Evolutionary conservation across 2,113 vertebrate species (phyloP), one percentile per base, ranked within the genome.

Genomic region (Zapus hudsonius): DNA sequence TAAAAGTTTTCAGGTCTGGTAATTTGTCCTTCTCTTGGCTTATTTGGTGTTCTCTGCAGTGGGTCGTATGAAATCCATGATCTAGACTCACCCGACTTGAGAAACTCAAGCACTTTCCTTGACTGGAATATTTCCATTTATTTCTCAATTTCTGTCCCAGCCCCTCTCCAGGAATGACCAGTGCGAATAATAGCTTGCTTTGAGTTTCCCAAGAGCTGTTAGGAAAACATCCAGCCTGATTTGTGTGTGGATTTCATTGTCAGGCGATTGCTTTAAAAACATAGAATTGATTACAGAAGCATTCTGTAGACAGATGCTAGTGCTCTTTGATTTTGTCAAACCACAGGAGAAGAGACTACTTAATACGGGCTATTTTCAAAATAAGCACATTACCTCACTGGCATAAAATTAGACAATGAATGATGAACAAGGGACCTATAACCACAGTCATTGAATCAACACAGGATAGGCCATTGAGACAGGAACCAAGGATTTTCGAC

Each of bases 211-310:
- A 7, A 90, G 93, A 93, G 86, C 79, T 89, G 27, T 92, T 96
- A 83, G 91, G 79, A 94, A 93, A 42, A 1, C 64, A 70, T 89
- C 85, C 83, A 83, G 66, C 38, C 44, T 88, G 79, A 86, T 70
- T 74, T 44, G 27, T 90, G 52, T 33, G 20, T 87, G 80, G 70
- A 87, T 91, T 94, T 94, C 73, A 59, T 73, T 95, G 87, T 91
- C 91, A 92, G 73, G 95, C 82, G 91, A 91, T 74, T 92, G 47
- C 84, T 93, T 87, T 91, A 61, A 80, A 84, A 95, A 93, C 76
- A 84, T 19, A 73, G 64, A 69, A 47, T 86, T 52, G 80, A 66
- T 93, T 90, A 81, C 38, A 90, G 47, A 44, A 80, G 47, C n/a
- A 47, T 72, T 75, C 90, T 75, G 66, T 63, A 80, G 70, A 87